Evolutionary conservation across 2,113 vertebrate species (phyloP), one percentile per base, ranked within the genome.

Genomic region (Podarcis cretensis): DNA sequence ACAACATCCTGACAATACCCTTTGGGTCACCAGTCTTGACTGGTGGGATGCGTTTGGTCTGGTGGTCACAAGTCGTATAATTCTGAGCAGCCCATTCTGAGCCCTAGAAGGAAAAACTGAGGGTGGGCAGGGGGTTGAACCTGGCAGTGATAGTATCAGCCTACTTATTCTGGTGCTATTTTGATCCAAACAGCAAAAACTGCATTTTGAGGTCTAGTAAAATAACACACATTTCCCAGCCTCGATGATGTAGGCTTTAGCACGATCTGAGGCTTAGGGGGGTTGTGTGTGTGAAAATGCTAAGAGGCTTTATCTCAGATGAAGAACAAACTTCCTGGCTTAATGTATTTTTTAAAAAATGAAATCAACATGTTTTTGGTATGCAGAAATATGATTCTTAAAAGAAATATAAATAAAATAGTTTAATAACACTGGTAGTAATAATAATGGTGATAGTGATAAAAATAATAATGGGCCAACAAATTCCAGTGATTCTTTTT

Each of bases 121-220:
- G 32, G 73, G 32, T 16, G 73, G 73, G 73, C 3, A 30, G 73
- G 5, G 73, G n/a, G 13, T 35, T 14, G 23, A 25, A 40, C 10
- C 21, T 13, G 5, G 13, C 63, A 25, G 35, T 6, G 37, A 43
- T 6, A 69, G 37, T 68, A 43, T 32, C 32, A 40, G 6, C 25
- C 27, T 30, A 40, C 18, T 30, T 10, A 37, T 63, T 65, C 23
- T 23, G 97, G 96, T 96, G 96, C 96, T 97, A 96, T 97, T 83
- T 85, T 37, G n/a, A 57, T 3, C 66, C 16, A 63, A 63, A 63
- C 14, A 20, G 59, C 14, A 20, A 63, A 85, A 95, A 95, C 96
- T 92, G 93, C 82, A 86, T 93, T 87, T 94, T 66, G 82, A 89
- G 77, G 18, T 84, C 68, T 84, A 54, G 68, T 25, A 71, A 84